Conservation (phyloP, 2,888 invertebrate species). For the Gymnosoma rotundatum region DNA sequence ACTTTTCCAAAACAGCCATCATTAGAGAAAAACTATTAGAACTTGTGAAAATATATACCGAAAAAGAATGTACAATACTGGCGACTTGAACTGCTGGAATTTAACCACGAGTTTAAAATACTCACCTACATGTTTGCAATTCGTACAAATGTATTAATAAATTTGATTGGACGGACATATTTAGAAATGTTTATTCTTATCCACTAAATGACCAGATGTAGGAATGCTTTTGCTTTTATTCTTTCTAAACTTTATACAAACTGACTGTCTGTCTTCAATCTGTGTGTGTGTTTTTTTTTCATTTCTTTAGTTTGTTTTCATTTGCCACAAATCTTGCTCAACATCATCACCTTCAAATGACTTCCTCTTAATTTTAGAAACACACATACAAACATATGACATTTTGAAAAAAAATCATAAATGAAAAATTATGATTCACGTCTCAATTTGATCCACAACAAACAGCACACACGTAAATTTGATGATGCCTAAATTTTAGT, state of each 20-base stretch:
- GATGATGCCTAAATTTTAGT: background rate
- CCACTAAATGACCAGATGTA: background rate
- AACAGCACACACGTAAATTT: conserved; percentile 37
- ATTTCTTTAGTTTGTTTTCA: conserved; percentile 11
- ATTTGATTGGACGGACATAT: conserved; percentile 29
- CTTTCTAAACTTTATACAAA: conserved; percentile 21
- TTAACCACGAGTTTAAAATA: background rate
- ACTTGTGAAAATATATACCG: background rate
- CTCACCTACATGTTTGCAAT: background rate
- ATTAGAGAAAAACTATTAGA: no score
- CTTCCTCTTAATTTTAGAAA: conserved; percentile 5
- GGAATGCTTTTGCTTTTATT: background rate
- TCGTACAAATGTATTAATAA: background rate
- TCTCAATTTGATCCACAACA: conserved; percentile 4
- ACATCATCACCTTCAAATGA: conserved; percentile 42
- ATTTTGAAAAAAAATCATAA: conserved; percentile 44
- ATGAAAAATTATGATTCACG: conserved; percentile 46
- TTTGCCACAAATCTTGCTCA: conserved; percentile 23
- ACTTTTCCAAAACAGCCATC: no score
- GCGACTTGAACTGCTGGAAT: background rate
- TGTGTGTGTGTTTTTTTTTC: background rate
- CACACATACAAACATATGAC: conserved; percentile 10
- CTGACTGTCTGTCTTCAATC: conserved; percentile 46
- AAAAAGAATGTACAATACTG: no score
- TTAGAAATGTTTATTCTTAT: conserved; percentile 1